These are phyloP conservation scores for Leucopternis melanops DNA, from an alignment of 2,113 vertebrate species.

Conservation along the genomic window DNA sequence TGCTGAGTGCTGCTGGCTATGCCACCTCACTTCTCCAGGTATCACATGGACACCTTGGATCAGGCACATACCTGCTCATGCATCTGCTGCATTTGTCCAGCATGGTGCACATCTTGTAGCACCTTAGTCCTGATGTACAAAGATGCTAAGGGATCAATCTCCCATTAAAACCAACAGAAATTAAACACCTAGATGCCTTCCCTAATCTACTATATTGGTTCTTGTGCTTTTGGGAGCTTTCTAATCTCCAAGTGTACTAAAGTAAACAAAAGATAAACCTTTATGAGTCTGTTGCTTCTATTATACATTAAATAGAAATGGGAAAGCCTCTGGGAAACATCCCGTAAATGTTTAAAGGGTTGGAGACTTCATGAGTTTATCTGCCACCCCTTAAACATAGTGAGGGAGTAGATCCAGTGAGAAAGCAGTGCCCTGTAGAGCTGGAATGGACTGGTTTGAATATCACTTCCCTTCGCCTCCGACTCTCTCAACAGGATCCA, in stretches of 20 bases:
- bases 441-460: not conserved
- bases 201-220: not conserved
- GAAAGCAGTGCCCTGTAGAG: not conserved
- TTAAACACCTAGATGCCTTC: not conserved
- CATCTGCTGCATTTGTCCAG: not conserved
- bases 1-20: not conserved
- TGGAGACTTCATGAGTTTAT: not conserved
- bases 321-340: not conserved
- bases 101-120: not conserved
- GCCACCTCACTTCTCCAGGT: not conserved
- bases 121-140: not conserved
- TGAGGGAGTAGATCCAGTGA: not conserved
- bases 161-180: not conserved
- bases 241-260: not conserved
- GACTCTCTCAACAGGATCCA: conserved; percentile 75
- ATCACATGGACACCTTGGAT: fast-evolving
- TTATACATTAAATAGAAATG: too few relatives aligned
- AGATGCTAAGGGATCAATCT: not conserved
- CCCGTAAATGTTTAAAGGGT: fast-evolving
- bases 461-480: not conserved
- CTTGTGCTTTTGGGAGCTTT: not conserved
- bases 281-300: not conserved
- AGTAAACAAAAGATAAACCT: not conserved
- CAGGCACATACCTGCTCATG: not conserved
- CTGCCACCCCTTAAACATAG: not conserved